These are phyloP conservation scores for Pipistrellus pygmaeus DNA, from an alignment of 2,797 vertebrate genomes.

Conservation along the genomic window DNA sequence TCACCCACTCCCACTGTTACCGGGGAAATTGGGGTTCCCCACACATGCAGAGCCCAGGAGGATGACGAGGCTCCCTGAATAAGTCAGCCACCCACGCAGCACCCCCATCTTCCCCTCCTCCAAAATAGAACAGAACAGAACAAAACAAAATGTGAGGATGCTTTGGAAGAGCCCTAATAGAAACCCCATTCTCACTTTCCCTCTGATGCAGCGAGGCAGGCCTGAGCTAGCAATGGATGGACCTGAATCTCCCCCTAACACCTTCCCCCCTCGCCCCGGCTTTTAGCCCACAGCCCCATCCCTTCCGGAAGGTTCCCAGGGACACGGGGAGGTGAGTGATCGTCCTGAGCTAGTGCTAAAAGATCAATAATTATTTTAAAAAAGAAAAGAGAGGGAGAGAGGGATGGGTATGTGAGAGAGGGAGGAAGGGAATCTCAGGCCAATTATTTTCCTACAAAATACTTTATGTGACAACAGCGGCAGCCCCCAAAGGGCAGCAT, in stretches of 20 bases:
- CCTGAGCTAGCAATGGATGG: not conserved
- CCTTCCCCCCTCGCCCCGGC: fast-evolving
- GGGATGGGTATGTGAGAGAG: slow-evolving; percentile 3
- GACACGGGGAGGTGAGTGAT: not conserved
- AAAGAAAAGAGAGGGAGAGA: not conserved
- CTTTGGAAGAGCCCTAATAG: not conserved
- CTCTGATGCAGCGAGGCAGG: not conserved
- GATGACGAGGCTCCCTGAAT: not conserved
- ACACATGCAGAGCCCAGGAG: not conserved
- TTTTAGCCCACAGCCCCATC: not conserved
- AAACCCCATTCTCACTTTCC: not conserved
- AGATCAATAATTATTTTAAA: slow-evolving; percentile 82
- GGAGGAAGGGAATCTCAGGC: slow-evolving; percentile 85
- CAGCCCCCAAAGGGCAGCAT: slow-evolving; percentile 88
- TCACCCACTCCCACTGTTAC: not conserved
- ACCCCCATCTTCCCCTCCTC: not conserved
- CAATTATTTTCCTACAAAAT: slow-evolving; percentile 91
- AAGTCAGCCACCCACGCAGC: not conserved
- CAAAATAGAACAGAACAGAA: not conserved
- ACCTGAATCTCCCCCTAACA: not conserved
- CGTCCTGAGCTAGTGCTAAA: slow-evolving; percentile 80
- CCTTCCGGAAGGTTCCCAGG: slow-evolving; percentile 62
- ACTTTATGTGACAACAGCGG: slow-evolving; percentile 89
- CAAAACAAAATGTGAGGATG: not conserved
- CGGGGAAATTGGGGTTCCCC: not conserved